A percentile compares a stretch with the other conserved stretches of the same genome.
Evolutionary conservation across 2,797 vertebrate species (phyloP).

Genomic region (Enoplosus armatus): DNA sequence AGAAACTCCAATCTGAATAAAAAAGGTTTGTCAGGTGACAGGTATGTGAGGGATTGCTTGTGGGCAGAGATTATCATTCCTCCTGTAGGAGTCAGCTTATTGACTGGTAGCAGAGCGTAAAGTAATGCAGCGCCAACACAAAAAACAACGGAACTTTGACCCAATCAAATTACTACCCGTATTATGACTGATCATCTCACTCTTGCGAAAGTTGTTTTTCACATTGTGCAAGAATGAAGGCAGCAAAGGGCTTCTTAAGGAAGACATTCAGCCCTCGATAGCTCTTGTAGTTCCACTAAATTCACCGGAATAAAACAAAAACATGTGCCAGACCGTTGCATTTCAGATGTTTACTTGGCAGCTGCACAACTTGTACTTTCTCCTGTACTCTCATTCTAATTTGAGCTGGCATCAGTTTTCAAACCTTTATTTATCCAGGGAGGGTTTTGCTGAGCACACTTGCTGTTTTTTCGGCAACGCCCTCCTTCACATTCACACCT

Average conservation of each 20-base stretch:
- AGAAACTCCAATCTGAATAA: background rate
- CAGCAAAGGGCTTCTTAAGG: no score
- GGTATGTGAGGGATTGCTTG: background rate
- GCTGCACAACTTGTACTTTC: constrained; percentile 28
- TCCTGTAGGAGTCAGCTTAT: constrained; percentile 11
- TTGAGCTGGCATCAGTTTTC: constrained; percentile 64
- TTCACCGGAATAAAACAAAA: constrained; percentile 17
- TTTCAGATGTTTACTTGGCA: constrained; percentile 38
- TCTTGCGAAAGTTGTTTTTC: background rate
- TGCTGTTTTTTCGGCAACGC: constrained; percentile 46
- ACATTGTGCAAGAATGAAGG: background rate
- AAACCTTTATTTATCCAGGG: constrained; percentile 67
- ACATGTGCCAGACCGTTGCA: background rate
- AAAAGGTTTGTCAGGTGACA: background rate
- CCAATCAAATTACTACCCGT: background rate
- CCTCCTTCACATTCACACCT: constrained; percentile 60
- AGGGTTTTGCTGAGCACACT: constrained; percentile 58
- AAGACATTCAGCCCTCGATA: no score
- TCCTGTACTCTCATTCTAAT: constrained; percentile 50
- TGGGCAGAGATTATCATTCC: constrained; percentile 8
- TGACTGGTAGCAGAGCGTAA: constrained; percentile 13
- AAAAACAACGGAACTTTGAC: background rate
- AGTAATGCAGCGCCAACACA: background rate
- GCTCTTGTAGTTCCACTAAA: no score
- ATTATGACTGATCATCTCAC: background rate